phyloP scores from a whole-genome alignment of 2,888 invertebrate species.

The Megalurothrips usitatus region DNA sequence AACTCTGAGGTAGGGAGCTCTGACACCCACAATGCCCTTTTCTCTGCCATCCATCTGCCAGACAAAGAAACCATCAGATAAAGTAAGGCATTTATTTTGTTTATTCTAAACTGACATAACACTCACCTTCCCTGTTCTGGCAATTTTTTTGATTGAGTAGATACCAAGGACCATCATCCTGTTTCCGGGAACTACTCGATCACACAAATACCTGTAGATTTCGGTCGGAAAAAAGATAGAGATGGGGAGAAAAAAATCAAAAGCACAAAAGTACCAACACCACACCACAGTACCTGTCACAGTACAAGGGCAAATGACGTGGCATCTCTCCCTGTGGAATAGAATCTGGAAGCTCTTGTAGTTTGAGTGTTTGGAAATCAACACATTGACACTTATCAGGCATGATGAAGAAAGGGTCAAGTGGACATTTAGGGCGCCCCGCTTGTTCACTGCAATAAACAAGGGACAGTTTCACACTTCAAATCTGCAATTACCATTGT shows the following conservation, averaged over 20 bases:
- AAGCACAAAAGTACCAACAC: constrained; percentile 30
- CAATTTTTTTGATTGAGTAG: constrained; percentile 89
- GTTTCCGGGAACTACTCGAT: constrained; percentile 94
- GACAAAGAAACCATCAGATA: not conserved
- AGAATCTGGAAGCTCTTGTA: constrained; percentile 92
- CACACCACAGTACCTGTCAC: constrained; percentile 62
- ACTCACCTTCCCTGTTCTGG: constrained; percentile 57
- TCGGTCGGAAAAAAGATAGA: no score
- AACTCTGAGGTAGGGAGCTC: constrained; percentile 90
- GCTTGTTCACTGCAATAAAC: constrained; percentile 72
- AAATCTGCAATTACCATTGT: no score
- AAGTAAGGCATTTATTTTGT: not conserved
- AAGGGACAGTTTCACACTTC: no score
- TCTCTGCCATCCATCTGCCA: constrained; percentile 63
- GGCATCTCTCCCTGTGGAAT: constrained; percentile 98
- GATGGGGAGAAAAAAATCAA: constrained; percentile 5
- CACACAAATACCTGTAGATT: constrained; percentile 67
- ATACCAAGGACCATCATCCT: constrained; percentile 89
- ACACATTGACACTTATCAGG: constrained; percentile 97
- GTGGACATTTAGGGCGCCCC: constrained; percentile 85
- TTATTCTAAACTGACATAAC: constrained; percentile 25
- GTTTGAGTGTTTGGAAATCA: constrained; percentile 95
- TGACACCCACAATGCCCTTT: constrained; percentile 81
- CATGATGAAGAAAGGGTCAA: constrained; percentile 97
- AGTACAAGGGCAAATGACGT: constrained; percentile 88